Conservation (phyloP, 2,113 vertebrate genomes). For the Ascaphus truei region DNA sequence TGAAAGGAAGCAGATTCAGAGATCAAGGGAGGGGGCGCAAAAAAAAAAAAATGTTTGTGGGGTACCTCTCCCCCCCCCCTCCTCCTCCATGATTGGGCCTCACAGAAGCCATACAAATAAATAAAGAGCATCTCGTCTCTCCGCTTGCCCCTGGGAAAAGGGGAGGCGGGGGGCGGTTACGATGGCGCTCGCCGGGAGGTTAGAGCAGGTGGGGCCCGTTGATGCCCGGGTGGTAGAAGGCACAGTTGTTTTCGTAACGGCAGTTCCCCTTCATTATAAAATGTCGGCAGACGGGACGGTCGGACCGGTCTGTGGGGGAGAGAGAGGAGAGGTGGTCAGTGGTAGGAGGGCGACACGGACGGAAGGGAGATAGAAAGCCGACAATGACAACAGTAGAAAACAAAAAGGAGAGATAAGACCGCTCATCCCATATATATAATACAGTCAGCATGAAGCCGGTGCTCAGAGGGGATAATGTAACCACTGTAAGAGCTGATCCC, state of each 20-base stretch:
- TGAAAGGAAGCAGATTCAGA: background rate
- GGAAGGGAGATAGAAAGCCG: no score
- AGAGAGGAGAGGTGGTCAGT: no score
- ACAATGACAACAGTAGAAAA: no score
- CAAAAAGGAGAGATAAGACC: no score
- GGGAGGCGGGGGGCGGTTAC: background rate
- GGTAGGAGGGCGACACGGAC: no score
- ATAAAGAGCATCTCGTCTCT: background rate
- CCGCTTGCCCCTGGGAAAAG: constrained; percentile 14
- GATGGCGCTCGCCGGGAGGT: no score
- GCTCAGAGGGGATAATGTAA: no score
- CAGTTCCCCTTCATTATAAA: constrained; percentile 95
- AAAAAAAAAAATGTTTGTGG: no score
- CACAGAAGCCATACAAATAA: constrained; percentile 65
- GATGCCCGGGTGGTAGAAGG: constrained; percentile 88
- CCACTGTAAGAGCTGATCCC: no score
- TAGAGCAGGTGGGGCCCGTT: constrained; percentile 83
- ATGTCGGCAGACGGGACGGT: constrained; percentile 82
- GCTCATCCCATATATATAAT: no score
- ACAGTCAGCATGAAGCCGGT: no score
- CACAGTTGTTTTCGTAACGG: constrained; percentile 87
- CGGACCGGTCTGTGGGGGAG: constrained; percentile 76
- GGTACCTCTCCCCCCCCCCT: no score
- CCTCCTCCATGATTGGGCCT: constrained; percentile 50
- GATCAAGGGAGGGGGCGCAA: background rate